Evolutionary conservation across 1,140 invertebrate genomes (phyloP).

Genomic region (Cherax destructor): DNA sequence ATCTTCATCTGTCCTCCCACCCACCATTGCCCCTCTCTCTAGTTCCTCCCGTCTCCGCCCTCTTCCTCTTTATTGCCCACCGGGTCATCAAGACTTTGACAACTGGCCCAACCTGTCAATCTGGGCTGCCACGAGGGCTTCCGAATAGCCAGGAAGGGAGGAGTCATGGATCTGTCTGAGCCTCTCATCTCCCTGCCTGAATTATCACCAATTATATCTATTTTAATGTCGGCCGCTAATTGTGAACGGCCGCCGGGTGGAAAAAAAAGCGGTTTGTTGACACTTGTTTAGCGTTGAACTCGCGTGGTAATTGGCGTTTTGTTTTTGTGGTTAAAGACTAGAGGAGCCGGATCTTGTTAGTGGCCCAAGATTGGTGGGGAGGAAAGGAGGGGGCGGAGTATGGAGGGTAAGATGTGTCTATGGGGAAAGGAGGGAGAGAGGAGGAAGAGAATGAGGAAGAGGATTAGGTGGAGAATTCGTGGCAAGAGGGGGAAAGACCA

Average conservation of each 20-base stretch:
- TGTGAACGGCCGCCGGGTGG: conserved; percentile 41
- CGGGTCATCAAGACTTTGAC: conserved; percentile 15
- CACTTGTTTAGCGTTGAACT: conserved; percentile 58
- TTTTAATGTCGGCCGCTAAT: conserved; percentile 64
- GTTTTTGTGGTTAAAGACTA: conserved; percentile 52
- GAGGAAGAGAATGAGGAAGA: not conserved
- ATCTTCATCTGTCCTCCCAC: not conserved
- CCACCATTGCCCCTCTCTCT: not conserved
- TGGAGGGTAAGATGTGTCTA: too few relatives aligned
- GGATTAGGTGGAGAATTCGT: not conserved
- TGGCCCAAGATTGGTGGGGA: conserved; percentile 20
- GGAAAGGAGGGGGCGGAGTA: not conserved
- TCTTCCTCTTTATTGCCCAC: conserved; percentile 11
- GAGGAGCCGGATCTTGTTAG: conserved; percentile 51
- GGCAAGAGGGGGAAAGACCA: not conserved
- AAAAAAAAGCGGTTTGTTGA: conserved; percentile 56
- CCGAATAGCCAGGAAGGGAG: conserved; percentile 28
- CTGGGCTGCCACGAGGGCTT: conserved; percentile 35
- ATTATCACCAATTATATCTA: conserved; percentile 67
- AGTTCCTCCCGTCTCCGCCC: not conserved
- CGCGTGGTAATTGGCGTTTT: conserved; percentile 61
- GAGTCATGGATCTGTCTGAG: conserved; percentile 49
- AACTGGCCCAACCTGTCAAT: conserved; percentile 46
- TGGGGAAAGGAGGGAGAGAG: not conserved
- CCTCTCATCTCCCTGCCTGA: conserved; percentile 38